phyloP scores from a whole-genome alignment of 2,797 vertebrate genomes.

The Neopelma chrysocephalum region DNA sequence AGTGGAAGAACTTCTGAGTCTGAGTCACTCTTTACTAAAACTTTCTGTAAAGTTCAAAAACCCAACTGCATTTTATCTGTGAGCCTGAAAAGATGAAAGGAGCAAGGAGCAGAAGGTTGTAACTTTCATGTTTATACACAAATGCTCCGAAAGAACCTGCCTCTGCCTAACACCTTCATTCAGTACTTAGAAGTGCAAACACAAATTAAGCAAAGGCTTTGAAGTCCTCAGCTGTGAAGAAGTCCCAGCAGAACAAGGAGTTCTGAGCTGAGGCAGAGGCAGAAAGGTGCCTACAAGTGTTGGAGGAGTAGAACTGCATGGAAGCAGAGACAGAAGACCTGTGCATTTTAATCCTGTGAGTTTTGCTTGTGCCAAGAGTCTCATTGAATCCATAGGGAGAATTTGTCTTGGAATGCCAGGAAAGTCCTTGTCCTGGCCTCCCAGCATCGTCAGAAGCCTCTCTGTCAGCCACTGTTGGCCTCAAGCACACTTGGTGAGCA shows the following conservation, averaged over 20 bases:
- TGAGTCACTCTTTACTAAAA: slow-evolving; percentile 38
- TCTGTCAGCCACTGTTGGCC: not conserved
- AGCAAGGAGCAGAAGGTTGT: slow-evolving; percentile 40
- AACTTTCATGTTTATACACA: slow-evolving; percentile 68
- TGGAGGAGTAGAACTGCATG: not conserved
- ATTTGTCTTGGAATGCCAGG: not conserved
- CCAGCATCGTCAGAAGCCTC: not conserved
- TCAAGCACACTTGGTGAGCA: not conserved
- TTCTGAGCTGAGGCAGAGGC: slow-evolving; percentile 1
- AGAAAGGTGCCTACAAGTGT: not conserved
- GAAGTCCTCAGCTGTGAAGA: slow-evolving; percentile 31
- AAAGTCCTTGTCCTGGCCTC: not conserved
- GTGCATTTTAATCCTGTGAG: not conserved
- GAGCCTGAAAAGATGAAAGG: slow-evolving; percentile 52
- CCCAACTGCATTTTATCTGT: slow-evolving; percentile 37
- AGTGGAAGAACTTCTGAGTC: not conserved
- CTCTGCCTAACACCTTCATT: slow-evolving; percentile 35
- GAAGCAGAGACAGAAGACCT: not conserved
- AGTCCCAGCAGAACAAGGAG: slow-evolving; percentile 35
- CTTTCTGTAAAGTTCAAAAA: slow-evolving; percentile 35
- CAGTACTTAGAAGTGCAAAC: slow-evolving; percentile 46
- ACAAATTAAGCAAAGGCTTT: slow-evolving; percentile 61
- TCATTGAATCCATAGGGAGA: not conserved
- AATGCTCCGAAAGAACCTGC: slow-evolving; percentile 19
- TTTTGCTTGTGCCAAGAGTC: not conserved